phyloP scores from a whole-genome alignment of 2,888 invertebrate genomes.

The Gymnosoma rotundatum region DNA sequence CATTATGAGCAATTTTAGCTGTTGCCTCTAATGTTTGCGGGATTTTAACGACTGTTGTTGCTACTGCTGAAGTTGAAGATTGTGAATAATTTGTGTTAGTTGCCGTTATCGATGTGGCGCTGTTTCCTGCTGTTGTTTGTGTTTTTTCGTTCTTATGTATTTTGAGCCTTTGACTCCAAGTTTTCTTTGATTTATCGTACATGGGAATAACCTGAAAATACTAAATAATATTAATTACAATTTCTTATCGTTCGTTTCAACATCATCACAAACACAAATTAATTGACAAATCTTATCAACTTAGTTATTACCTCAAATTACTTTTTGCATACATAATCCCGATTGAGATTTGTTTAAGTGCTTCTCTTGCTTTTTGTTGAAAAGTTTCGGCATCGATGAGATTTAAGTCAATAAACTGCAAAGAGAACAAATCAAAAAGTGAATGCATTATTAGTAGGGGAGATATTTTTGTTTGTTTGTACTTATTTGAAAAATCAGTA shows the following conservation, averaged over 20 bases:
- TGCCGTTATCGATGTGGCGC: constrained; percentile 73
- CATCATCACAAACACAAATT: background rate
- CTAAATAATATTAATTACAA: constrained; percentile 1
- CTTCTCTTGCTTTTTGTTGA: constrained; percentile 30
- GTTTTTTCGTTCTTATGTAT: constrained; percentile 83
- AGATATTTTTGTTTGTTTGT: background rate
- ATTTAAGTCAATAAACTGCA: constrained; percentile 36
- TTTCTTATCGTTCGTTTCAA: background rate
- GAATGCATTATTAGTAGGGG: constrained; percentile 1
- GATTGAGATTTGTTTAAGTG: constrained; percentile 62
- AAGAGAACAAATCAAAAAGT: constrained; percentile 31
- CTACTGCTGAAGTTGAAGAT: constrained; percentile 51
- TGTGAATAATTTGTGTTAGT: constrained; percentile 52
- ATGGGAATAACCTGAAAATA: constrained; percentile 76
- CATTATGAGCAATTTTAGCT: constrained; percentile 61
- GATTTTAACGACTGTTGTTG: constrained; percentile 66
- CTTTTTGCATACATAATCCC: constrained; percentile 68
- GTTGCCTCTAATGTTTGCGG: constrained; percentile 71
- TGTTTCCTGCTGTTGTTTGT: constrained; percentile 80
- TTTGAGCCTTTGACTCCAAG: constrained; percentile 88
- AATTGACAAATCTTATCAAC: background rate
- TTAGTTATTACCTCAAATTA: constrained; percentile 59
- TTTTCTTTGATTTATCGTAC: constrained; percentile 85
- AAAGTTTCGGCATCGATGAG: constrained; percentile 44
- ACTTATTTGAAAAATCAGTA: background rate